Percentiles rank a stretch among this genome's conserved stretches.
Evolutionary conservation across 2,797 vertebrate species (phyloP).

Genomic region (Labeo calbasu): DNA sequence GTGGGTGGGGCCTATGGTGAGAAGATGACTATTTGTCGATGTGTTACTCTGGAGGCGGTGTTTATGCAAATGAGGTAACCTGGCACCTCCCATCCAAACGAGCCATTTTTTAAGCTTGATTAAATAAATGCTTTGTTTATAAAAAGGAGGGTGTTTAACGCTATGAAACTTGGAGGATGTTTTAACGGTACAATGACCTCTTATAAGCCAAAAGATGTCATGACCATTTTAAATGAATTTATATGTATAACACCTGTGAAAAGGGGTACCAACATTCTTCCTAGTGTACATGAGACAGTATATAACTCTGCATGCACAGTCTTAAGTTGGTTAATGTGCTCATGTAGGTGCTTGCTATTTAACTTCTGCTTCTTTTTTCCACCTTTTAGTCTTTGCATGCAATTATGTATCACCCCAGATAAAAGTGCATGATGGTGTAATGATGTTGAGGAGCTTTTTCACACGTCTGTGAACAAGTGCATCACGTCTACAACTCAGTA

Average conservation of each 20-base stretch:
- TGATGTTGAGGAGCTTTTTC: background rate
- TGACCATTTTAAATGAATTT: background rate
- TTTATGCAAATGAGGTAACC: too few relatives aligned
- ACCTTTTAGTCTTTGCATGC: background rate
- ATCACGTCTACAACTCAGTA: background rate
- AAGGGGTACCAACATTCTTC: too few relatives aligned
- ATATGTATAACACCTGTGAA: constrained; percentile 4
- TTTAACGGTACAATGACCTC: too few relatives aligned
- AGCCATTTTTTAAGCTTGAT: too few relatives aligned
- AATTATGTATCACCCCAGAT: background rate
- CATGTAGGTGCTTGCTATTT: background rate
- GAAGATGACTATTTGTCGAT: too few relatives aligned
- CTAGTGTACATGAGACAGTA: background rate
- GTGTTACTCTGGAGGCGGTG: too few relatives aligned
- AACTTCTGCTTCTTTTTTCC: background rate
- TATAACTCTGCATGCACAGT: background rate
- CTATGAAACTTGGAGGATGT: too few relatives aligned
- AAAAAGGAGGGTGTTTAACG: too few relatives aligned
- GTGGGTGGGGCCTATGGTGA: too few relatives aligned
- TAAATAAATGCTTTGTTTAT: too few relatives aligned
- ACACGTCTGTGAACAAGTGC: background rate
- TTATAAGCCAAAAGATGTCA: too few relatives aligned
- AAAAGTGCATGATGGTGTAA: background rate
- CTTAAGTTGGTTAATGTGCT: background rate
- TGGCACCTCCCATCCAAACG: too few relatives aligned